Conservation (phyloP, 2,113 vertebrate species). For the Cochlearius cochlearius region DNA sequence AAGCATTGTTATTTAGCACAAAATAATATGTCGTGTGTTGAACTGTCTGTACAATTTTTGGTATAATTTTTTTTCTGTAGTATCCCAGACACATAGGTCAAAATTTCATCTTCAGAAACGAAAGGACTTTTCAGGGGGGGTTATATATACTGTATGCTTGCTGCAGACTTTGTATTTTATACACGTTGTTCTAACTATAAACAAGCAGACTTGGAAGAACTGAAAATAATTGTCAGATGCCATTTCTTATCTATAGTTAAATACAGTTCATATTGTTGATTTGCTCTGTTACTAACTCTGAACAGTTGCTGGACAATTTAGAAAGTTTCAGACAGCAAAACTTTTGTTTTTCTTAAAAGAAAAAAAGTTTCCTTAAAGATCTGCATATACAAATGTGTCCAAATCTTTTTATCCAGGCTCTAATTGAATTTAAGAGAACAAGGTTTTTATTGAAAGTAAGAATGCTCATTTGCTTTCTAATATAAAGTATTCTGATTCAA, state of each 20-base stretch:
- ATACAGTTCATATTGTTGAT: background rate
- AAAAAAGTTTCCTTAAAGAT: background rate
- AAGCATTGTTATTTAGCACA: background rate
- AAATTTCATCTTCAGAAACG: background rate
- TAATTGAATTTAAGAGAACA: background rate
- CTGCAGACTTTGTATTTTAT: background rate
- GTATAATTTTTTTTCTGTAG: background rate
- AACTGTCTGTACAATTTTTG: background rate
- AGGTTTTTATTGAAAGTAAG: background rate
- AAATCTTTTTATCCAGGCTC: background rate
- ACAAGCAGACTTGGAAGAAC: background rate
- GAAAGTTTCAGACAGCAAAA: background rate
- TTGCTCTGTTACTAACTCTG: background rate
- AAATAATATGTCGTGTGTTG: background rate
- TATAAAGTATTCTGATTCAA: background rate
- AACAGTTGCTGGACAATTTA: background rate
- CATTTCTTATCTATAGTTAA: background rate
- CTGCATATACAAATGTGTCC: background rate
- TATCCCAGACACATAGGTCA: background rate
- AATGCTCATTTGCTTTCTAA: background rate
- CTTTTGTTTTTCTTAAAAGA: background rate
- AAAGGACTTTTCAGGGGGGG: background rate
- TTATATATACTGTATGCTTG: background rate
- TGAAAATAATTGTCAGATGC: background rate
- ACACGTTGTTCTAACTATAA: background rate